phyloP scores from a whole-genome alignment of 2,113 vertebrate species.

The Sebastes schlegelii region DNA sequence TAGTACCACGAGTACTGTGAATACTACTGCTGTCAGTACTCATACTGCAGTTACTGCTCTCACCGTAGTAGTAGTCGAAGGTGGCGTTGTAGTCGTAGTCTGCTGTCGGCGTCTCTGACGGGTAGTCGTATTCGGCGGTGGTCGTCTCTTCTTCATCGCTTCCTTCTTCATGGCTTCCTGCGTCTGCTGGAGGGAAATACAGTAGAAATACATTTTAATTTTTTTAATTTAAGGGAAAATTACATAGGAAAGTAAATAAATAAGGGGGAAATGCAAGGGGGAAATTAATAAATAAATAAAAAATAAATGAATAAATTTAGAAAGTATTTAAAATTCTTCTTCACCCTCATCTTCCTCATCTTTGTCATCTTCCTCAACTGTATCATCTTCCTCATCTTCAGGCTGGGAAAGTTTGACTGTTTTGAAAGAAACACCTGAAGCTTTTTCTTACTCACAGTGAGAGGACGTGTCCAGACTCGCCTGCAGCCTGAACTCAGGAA shows the following conservation, averaged over 20 bases:
- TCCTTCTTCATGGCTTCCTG: neutral
- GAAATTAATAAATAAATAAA: too few relatives aligned
- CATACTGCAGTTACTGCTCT: neutral
- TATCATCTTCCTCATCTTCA: too few relatives aligned
- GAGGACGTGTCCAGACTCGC: neutral
- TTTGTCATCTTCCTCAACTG: neutral
- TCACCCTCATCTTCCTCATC: too few relatives aligned
- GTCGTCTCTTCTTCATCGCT: neutral
- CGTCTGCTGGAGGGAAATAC: neutral
- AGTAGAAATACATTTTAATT: neutral
- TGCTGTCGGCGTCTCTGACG: fast-evolving
- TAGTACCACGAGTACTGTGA: neutral
- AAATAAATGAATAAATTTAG: too few relatives aligned
- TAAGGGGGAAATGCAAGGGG: too few relatives aligned
- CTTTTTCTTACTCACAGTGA: neutral
- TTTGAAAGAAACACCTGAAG: neutral
- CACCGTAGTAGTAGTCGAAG: slow-evolving; percentile 43
- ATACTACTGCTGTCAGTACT: neutral
- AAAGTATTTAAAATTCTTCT: too few relatives aligned
- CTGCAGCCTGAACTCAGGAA: neutral
- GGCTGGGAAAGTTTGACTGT: too few relatives aligned
- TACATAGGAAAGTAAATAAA: too few relatives aligned
- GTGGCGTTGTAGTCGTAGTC: slow-evolving; percentile 59
- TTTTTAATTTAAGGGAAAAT: too few relatives aligned
- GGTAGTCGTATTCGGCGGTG: neutral